Percentiles rank a stretch among this genome's conserved stretches.
phyloP scores from a whole-genome alignment of 2,888 invertebrate species.

The Malacosoma neustria region DNA sequence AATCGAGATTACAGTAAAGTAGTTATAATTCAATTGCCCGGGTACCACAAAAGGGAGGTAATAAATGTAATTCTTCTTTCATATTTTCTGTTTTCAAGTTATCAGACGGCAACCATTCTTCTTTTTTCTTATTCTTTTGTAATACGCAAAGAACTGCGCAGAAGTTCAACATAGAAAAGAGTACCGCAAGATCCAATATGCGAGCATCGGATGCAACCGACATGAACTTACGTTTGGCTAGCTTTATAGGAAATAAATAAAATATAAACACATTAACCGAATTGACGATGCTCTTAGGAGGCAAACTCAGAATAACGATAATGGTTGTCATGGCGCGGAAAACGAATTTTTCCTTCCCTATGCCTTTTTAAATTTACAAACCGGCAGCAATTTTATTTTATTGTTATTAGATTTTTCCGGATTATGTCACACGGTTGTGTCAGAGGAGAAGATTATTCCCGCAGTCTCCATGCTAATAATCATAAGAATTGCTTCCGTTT shows the following conservation, averaged over 20 bases:
- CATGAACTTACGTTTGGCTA: too few relatives aligned
- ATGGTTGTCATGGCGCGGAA: slow-evolving; percentile 62
- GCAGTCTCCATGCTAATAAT: slow-evolving; percentile 70
- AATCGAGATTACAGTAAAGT: too few relatives aligned
- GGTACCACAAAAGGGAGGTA: too few relatives aligned
- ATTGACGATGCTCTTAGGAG: slow-evolving; percentile 45
- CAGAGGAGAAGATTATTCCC: slow-evolving; percentile 68
- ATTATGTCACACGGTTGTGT: slow-evolving; percentile 68
- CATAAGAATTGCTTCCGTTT: slow-evolving; percentile 72
- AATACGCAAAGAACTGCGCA: too few relatives aligned
- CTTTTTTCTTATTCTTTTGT: too few relatives aligned
- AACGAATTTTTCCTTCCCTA: slow-evolving; percentile 65
- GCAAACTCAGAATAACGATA: slow-evolving; percentile 68
- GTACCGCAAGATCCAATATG: too few relatives aligned
- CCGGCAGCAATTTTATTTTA: slow-evolving; percentile 72
- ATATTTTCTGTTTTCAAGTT: too few relatives aligned
- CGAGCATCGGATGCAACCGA: too few relatives aligned
- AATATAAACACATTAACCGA: slow-evolving; percentile 35
- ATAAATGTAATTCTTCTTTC: neutral
- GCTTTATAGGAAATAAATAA: slow-evolving; percentile 14
- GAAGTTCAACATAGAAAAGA: too few relatives aligned
- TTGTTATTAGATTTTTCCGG: slow-evolving; percentile 75
- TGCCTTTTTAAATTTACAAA: slow-evolving; percentile 71
- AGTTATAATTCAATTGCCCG: too few relatives aligned
- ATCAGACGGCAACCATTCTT: too few relatives aligned